Base-by-base conservation (phyloP, 23 tunicate species). In the Styela plicata region DNA sequence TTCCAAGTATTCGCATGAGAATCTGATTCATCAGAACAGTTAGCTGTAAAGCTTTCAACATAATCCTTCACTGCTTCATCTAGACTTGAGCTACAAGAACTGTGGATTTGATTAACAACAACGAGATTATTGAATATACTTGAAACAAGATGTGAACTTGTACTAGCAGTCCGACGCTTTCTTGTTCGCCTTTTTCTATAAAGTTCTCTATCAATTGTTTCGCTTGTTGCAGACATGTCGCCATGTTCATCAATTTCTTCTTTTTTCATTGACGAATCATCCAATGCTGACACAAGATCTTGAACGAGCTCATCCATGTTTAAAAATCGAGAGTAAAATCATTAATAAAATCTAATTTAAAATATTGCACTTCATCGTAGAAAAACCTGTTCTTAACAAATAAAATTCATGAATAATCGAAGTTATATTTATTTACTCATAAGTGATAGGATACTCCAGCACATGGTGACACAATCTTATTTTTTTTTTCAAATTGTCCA, bases 201-300 rank as follows among this genome's bases (percentile, higher is more conserved):
- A 35, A 81, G 57, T 23, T 66, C 76, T 26, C 52, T 20, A 61
- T 87, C 77, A 10, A 70, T 52, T 52, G 36, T 44, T 20, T 21
- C 17, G n/a, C 53, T 44, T 23, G 81, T 19, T 37, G 63, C 81
- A 22, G 81, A 76, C 32, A 76, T 52, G 31, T 63, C 57, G 19
- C 77, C 80, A 1, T 82, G 80, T n/a, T 82, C 86, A 24, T 90
- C 89, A 62, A 80, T 74, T 63, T 90, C 96, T 13, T 80, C 74
- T 69, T 44, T 44, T 13, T 82, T 81, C 30, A 82, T 17, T 63
- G 84, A 86, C 1, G 96, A 82, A 33, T 90, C 96, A 33, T 90
- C 96, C 36, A 90, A 69, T 3, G 96, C 96, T 30, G 85, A 85
- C 31, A 85, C 88, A 36, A 90, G 34, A 36, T 90, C 96, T 26